Conservation (phyloP, 2,797 vertebrate species). For the Pangasius krempfi region DNA sequence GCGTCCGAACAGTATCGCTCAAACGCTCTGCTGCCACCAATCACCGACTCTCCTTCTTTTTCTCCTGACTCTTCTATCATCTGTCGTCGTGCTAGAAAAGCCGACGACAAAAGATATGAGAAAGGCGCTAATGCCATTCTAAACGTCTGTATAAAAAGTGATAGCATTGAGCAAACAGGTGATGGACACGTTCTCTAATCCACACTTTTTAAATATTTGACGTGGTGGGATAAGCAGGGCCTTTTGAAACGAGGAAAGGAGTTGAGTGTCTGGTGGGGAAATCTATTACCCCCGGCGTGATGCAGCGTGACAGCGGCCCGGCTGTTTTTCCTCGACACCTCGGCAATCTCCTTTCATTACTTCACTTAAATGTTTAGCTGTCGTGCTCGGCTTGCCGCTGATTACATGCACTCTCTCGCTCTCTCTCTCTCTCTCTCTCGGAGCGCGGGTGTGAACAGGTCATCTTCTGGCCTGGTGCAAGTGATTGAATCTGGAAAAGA, state of each 20-base stretch:
- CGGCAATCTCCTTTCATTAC: conserved; percentile 88
- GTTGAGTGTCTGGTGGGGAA: conserved; percentile 80
- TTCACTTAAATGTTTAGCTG: conserved; percentile 91
- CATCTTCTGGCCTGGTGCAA: conserved; percentile 34
- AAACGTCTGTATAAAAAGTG: conserved; percentile 58
- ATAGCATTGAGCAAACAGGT: not conserved
- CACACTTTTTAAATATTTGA: conserved; percentile 91
- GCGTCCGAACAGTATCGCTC: conserved; percentile 94
- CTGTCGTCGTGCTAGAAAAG: conserved; percentile 69
- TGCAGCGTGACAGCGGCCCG: conserved; percentile 88
- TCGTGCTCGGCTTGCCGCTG: conserved; percentile 89
- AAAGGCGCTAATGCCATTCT: conserved; percentile 49
- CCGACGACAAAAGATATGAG: conserved; percentile 76
- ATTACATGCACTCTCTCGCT: conserved; percentile 77
- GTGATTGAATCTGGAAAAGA: conserved; percentile 42
- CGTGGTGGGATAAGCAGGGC: conserved; percentile 89
- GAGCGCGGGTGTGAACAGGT: not conserved
- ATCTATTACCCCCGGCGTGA: conserved; percentile 91
- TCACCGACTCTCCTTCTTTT: conserved; percentile 62
- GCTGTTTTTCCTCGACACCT: conserved; percentile 90
- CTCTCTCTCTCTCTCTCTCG: conserved; percentile 51
- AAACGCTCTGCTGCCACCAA: conserved; percentile 82
- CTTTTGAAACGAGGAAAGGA: conserved; percentile 80
- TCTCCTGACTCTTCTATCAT: conserved; percentile 65
- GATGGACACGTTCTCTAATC: conserved; percentile 77